These are phyloP conservation scores for Pelobates cultripes DNA, from an alignment of 2,797 vertebrate genomes.

Conservation along the genomic window DNA sequence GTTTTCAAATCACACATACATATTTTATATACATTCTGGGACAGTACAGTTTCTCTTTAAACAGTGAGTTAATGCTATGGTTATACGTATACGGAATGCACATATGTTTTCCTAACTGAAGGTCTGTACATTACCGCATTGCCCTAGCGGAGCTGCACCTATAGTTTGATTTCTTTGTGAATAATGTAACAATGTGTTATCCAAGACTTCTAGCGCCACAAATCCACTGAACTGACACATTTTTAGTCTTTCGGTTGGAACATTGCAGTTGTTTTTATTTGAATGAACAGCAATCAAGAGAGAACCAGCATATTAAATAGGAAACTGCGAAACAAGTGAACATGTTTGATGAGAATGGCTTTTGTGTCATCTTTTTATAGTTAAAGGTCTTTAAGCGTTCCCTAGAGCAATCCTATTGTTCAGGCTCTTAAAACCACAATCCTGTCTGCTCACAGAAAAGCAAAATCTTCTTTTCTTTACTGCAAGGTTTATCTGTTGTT, in stretches of 20 bases:
- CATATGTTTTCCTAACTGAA: too few relatives aligned
- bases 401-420: constrained; percentile 19
- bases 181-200: background rate
- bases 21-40: too few relatives aligned
- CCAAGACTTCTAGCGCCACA: background rate
- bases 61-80: too few relatives aligned
- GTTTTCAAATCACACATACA: too few relatives aligned
- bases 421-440: constrained; percentile 9
- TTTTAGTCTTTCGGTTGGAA: background rate
- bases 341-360: constrained; percentile 6
- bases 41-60: too few relatives aligned
- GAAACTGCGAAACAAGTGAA: background rate
- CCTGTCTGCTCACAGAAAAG: constrained; percentile 12
- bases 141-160: background rate
- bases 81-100: too few relatives aligned
- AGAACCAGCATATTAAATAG: constrained; percentile 1
- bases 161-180: background rate
- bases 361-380: constrained; percentile 22
- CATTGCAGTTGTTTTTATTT: constrained; percentile 3
- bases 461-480: constrained; percentile 20
- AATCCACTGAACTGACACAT: background rate
- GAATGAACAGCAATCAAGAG: background rate
- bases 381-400: constrained; percentile 28
- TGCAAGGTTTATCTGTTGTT: constrained; percentile 25
- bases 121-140: too few relatives aligned